Evolutionary conservation across 2,888 invertebrate species (phyloP), one percentile per base, ranked within the genome.

Genomic region (Apocheima hispidaria): DNA sequence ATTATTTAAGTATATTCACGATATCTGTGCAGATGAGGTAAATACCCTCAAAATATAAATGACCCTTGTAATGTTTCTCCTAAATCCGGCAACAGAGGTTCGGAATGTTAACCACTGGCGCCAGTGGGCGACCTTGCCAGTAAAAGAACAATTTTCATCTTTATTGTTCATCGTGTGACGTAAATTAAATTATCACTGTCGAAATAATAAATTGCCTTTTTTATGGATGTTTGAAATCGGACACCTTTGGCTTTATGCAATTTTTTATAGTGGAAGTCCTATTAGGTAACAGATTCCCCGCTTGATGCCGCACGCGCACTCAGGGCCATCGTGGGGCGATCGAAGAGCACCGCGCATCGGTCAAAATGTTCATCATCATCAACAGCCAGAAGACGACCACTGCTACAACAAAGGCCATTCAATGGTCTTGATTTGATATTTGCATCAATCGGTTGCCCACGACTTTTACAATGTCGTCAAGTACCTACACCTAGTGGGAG

Each of bases 81-180:
- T 59, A 68, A 67, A 59, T 73, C 70, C 74, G 75, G 70, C 63
- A 77, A 78, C 74, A 77, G 70, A 68, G 66, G 66, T 70, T 72
- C 79, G 78, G 73, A 81, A 83, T 84, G 76, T 74, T 63, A 73
- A 76, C 51, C 58, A 60, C 66, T 81, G 84, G 84, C 84, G 84
- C 84, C 84, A 80, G 71, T 72, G 70, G 64, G 44, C 76, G 81
- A 79, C 83, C 83, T 83, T 82, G 81, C 68, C 56, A 62, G 66
- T 66, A 66, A 75, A 77, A 77, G 70, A 75, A 68, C 60, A 68
- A 72, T 72, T 73, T 72, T 72, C 43, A 73, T 73, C 72, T 72
- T 76, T 68, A 48, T 61, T 52, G 48, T 52, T 48, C 56, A 74
- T 69, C 69, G 69, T 69, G 72, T 71, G 68, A 73, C 73, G 73